A percentile compares a stretch with the other conserved stretches of the same genome.
phyloP scores from a whole-genome alignment of 2,113 vertebrate species.

The Athene noctua region DNA sequence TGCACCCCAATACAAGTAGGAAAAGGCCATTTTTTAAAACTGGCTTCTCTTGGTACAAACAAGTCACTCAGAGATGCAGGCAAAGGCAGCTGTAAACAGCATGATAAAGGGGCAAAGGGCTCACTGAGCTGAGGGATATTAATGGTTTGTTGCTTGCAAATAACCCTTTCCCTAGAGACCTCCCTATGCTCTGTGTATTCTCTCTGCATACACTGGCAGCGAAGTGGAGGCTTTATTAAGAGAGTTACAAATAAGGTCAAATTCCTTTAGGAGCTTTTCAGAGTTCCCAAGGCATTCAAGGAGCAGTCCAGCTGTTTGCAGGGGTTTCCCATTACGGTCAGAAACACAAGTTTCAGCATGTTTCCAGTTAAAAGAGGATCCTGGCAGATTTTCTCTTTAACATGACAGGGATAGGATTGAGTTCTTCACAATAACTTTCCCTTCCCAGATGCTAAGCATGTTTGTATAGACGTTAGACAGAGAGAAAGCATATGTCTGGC shows the following conservation, averaged over 20 bases:
- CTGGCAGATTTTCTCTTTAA: conserved; percentile 7
- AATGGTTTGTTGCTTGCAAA: conserved; percentile 19
- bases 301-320: conserved; percentile 38
- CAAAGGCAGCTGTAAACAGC: conserved; percentile 19
- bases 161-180: conserved; percentile 26
- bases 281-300: conserved; percentile 24
- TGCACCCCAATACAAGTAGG: neutral
- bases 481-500: neutral
- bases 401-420: neutral
- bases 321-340: neutral
- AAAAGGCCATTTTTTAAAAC: neutral
- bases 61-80: neutral
- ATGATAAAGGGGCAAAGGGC: neutral
- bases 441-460: neutral
- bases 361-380: neutral
- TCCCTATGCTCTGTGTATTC: neutral
- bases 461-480: neutral
- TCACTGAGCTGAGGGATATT: neutral
- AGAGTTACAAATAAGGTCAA: conserved; percentile 51
- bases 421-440: neutral
- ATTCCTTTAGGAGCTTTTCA: conserved; percentile 53
- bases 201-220: conserved; percentile 10
- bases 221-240: conserved; percentile 35
- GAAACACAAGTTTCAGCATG: neutral
- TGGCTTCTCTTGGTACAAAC: neutral